Conservation (phyloP, 1,140 invertebrate genomes). For the Protaetia brevitarsis region DNA sequence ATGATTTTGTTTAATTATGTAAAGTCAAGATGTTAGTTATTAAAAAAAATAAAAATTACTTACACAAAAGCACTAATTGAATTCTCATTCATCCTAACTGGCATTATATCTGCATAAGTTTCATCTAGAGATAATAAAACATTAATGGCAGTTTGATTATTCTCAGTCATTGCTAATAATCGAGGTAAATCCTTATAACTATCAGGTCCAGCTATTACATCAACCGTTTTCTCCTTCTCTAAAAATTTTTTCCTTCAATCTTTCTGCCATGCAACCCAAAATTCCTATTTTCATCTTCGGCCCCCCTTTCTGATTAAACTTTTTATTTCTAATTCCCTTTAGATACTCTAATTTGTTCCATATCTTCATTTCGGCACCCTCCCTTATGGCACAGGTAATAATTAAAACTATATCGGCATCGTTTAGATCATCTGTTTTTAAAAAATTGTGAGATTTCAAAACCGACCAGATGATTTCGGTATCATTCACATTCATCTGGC, state of each 20-base stretch:
- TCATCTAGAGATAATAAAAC: conserved; percentile 93
- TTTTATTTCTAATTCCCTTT: conserved; percentile 63
- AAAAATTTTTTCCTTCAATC: conserved; percentile 85
- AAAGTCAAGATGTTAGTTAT: no score
- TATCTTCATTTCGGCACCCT: conserved; percentile 90
- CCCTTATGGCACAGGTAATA: conserved; percentile 93
- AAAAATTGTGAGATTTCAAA: conserved; percentile 73
- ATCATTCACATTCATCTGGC: conserved; percentile 98
- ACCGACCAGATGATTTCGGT: conserved; percentile 91
- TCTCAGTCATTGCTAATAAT: conserved; percentile 72
- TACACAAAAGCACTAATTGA: conserved; percentile 85
- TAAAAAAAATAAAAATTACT: conserved; percentile 46
- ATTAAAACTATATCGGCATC: conserved; percentile 87
- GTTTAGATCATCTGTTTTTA: conserved; percentile 59
- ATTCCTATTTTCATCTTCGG: conserved; percentile 63
- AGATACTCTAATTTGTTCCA: conserved; percentile 78
- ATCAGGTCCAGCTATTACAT: conserved; percentile 93
- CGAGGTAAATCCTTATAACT: conserved; percentile 92
- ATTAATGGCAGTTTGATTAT: conserved; percentile 85
- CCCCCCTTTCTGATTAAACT: conserved; percentile 48
- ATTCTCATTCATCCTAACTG: conserved; percentile 77
- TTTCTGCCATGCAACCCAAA: conserved; percentile 93
- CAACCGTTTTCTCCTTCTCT: conserved; percentile 80
- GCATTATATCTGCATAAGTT: conserved; percentile 94
- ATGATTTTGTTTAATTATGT: neutral